Base-by-base conservation (phyloP, 2,888 invertebrate species). In the Ochlodes sylvanus region DNA sequence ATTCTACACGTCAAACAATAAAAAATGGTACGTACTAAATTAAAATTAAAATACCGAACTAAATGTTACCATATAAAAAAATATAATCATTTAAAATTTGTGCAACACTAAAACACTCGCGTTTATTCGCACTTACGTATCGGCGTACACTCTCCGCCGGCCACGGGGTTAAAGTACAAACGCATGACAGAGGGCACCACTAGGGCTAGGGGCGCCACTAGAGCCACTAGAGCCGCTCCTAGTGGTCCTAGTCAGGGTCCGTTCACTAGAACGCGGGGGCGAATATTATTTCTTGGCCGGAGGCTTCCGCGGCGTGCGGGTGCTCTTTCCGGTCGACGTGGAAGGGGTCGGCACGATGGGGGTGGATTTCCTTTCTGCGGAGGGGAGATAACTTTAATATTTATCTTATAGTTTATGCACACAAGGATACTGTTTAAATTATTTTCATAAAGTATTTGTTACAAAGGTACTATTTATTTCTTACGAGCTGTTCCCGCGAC, bases 271-370 rank as follows among this genome's bases (percentile, higher is more conserved):
- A 41, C 58, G 47, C 54, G 32, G 63, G 54, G 50, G 44, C 47
- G 42, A 42, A 79, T 85, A 87, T 89, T 91, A 92, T 89, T 92
- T 91, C 79, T 90, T 83, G 69, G 87, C 80, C 69, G 92, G 89
- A 73, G 92, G 88, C 73, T 92, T 92, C 60, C 92, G 80, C 70
- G 93, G 91, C 75, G 93, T 87, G 78, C 93, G 91, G 2, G 90
- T 88, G 38, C 89, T 81, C 73, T 92, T 92, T 69, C 92, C 93
- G 63, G 92, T 90, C 38, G 94, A 92, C 27, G 93, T 91, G 14
- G 93, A 92, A 0, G 94, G 92, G 7, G 87, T 88, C 62, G 93
- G 87, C 70, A 86, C 86, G 63, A 87, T 79, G 2, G 90, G 88
- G 0, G 90, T 81, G 14, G 86, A 78, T 76, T 90, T 92, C 62